phyloP scores from a whole-genome alignment of 2,888 invertebrate genomes.

The Lithophane leautieri region DNA sequence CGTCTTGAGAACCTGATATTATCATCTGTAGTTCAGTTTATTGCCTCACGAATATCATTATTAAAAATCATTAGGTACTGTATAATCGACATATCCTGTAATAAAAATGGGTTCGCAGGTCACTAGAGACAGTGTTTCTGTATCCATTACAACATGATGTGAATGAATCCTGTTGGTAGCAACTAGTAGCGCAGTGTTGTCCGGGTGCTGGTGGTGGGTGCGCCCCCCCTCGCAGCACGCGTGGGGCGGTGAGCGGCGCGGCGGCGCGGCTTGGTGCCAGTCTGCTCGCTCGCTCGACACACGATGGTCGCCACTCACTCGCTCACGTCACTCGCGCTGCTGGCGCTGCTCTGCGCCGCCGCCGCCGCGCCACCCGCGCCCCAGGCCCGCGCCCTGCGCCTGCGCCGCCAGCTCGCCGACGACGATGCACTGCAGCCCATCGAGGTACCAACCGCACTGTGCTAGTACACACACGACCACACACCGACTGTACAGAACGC shows the following conservation, averaged over 20 bases:
- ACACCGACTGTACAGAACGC: background rate
- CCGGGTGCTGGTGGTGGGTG: slow-evolving; percentile 24
- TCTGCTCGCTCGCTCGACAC: slow-evolving; percentile 70
- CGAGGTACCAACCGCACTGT: slow-evolving; percentile 73
- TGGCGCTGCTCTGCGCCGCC: slow-evolving; percentile 69
- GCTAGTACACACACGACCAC: slow-evolving; percentile 22
- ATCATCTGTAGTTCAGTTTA: background rate
- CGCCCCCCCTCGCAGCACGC: slow-evolving; percentile 28
- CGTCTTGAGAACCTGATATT: background rate
- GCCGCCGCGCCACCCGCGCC: slow-evolving; percentile 66
- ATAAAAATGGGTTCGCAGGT: slow-evolving; percentile 1
- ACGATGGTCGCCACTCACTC: slow-evolving; percentile 76
- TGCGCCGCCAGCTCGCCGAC: slow-evolving; percentile 83
- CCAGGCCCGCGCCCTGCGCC: slow-evolving; percentile 63
- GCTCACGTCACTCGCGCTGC: slow-evolving; percentile 65
- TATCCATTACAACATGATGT: background rate
- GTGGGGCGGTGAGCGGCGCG: slow-evolving; percentile 32
- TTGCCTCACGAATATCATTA: background rate
- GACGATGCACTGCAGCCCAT: slow-evolving; percentile 85
- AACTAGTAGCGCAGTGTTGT: background rate
- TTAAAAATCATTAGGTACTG: background rate
- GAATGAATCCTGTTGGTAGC: slow-evolving; percentile 29
- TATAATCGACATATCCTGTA: background rate
- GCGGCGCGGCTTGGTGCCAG: slow-evolving; percentile 60
- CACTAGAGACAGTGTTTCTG: background rate